Conservation (phyloP, 2,797 vertebrate species). For the Eremophila alpestris region DNA sequence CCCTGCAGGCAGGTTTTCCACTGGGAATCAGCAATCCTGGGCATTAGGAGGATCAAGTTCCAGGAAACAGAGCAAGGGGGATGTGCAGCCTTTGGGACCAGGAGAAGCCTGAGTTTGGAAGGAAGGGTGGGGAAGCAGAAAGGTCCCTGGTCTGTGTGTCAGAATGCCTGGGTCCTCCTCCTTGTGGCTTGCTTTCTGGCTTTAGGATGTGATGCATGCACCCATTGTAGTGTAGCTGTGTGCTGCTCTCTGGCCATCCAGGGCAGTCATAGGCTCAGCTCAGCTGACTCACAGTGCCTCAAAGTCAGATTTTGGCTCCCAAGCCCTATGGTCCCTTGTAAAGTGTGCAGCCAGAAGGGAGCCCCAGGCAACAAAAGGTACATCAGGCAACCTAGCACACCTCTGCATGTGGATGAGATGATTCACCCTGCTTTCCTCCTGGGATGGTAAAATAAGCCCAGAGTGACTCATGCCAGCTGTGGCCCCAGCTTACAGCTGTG, state of each 20-base stretch:
- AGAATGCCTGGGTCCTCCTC: neutral
- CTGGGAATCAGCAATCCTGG: neutral
- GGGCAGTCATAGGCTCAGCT: neutral
- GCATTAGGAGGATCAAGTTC: neutral
- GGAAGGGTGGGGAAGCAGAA: neutral
- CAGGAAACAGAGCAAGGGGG: neutral
- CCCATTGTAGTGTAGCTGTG: rapidly evolving
- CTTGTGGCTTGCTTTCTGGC: neutral
- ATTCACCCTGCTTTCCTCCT: neutral
- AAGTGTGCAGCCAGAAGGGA: neutral
- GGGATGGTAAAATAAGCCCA: neutral
- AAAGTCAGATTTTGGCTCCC: neutral
- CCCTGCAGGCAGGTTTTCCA: neutral
- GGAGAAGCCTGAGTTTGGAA: neutral
- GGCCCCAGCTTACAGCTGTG: neutral
- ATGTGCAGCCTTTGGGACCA: neutral
- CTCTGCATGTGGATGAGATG: neutral
- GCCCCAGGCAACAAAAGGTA: neutral
- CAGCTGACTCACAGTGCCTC: neutral
- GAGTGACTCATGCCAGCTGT: neutral
- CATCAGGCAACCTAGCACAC: neutral
- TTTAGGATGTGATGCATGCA: neutral
- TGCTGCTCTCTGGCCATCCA: neutral
- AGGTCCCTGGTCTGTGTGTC: neutral
- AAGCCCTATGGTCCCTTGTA: neutral